phyloP scores from a whole-genome alignment of 2,113 vertebrate genomes.

The Eidolon helvum region DNA sequence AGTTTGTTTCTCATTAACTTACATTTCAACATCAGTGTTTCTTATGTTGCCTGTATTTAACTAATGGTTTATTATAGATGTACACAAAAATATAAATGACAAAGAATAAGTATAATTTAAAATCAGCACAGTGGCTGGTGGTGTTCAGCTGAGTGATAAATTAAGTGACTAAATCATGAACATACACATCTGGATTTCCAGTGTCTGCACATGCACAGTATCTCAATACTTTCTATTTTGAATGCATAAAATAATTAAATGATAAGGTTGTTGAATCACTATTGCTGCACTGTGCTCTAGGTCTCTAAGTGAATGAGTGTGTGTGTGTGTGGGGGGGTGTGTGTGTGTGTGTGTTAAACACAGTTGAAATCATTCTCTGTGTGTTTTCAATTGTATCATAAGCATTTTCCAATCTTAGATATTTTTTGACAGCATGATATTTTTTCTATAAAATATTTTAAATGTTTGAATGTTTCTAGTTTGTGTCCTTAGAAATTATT shows the following conservation, averaged over 20 bases:
- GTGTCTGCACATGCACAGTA: neutral
- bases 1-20: conserved; percentile 46
- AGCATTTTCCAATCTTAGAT: neutral
- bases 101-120: neutral
- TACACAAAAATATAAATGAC: neutral
- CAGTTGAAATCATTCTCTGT: neutral
- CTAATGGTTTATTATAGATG: neutral
- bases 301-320: neutral
- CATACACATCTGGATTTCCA: neutral
- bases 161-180: neutral
- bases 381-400: neutral
- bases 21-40: conserved; percentile 17
- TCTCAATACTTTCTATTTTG: neutral
- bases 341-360: neutral
- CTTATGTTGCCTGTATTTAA: neutral
- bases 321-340: neutral
- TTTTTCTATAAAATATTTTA: neutral
- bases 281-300: neutral
- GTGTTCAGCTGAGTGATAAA: neutral
- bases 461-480: neutral
- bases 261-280: neutral
- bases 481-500: neutral
- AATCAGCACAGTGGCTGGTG: neutral
- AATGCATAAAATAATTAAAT: neutral
- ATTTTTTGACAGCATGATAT: neutral